Conservation (phyloP, 2,888 invertebrate genomes). For the Dioctria linearis region DNA sequence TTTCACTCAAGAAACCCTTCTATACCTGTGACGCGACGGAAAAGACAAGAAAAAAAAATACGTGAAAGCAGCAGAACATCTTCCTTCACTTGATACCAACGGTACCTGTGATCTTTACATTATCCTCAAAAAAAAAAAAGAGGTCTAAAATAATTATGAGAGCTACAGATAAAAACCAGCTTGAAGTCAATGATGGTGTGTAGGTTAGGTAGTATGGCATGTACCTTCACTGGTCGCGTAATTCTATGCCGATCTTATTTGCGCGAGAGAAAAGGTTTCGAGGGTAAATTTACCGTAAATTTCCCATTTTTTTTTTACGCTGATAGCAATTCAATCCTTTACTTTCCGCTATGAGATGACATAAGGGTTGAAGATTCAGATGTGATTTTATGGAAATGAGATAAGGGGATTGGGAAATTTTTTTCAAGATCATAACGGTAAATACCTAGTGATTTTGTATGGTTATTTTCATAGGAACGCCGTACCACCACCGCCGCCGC, state of each 20-base stretch:
- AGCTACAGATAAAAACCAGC: constrained; percentile 1
- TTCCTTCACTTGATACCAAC: constrained; percentile 27
- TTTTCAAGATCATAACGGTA: neutral
- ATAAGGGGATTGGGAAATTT: neutral
- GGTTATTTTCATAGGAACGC: neutral
- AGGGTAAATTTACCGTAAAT: constrained; percentile 25
- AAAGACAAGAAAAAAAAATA: neutral
- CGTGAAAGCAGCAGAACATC: neutral
- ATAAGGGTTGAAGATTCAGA: constrained; percentile 12
- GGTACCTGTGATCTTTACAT: constrained; percentile 20
- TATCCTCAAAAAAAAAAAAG: neutral
- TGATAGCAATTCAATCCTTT: constrained; percentile 6
- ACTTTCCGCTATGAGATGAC: neutral
- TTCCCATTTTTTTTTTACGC: neutral
- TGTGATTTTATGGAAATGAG: constrained; percentile 38
- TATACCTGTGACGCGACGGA: neutral
- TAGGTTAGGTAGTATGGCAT: neutral
- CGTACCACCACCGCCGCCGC: no score
- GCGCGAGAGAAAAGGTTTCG: neutral
- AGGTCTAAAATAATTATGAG: neutral
- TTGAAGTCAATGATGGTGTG: constrained; percentile 2
- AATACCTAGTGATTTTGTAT: neutral
- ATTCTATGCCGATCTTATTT: constrained; percentile 2
- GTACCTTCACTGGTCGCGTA: neutral
- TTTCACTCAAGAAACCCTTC: constrained; percentile 3